phyloP scores from a whole-genome alignment of 2,888 invertebrate genomes.

The Deroplatys truncata region DNA sequence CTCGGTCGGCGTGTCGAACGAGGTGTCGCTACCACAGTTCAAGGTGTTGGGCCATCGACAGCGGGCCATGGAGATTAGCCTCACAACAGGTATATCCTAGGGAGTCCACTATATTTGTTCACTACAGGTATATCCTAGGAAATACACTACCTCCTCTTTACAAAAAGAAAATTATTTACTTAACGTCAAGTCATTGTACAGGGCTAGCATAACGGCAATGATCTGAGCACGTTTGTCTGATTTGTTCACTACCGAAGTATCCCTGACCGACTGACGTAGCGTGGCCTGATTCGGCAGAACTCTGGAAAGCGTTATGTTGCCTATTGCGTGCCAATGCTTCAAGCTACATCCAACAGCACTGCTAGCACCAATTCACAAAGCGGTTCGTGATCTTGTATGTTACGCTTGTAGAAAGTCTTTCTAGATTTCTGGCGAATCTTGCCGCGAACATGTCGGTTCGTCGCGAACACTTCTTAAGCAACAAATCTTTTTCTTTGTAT shows the following conservation, averaged over 20 bases:
- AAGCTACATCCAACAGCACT: neutral
- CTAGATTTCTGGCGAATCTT: neutral
- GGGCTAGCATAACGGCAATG: neutral
- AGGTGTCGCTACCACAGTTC: constrained; percentile 96
- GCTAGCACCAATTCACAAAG: neutral
- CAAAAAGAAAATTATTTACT: neutral
- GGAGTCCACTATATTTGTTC: constrained; percentile 29
- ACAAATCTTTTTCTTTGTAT: neutral
- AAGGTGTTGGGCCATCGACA: constrained; percentile 95
- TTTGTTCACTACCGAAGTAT: neutral
- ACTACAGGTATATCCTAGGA: neutral
- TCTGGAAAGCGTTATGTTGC: neutral
- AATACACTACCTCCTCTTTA: neutral
- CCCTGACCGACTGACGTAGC: neutral
- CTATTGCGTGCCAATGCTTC: neutral
- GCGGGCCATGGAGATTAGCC: constrained; percentile 93
- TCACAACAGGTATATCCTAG: constrained; percentile 80
- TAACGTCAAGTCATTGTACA: neutral
- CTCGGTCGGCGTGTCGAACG: constrained; percentile 92
- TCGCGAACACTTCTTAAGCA: neutral
- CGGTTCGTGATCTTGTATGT: neutral
- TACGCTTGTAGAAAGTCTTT: neutral
- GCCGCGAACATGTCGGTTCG: neutral
- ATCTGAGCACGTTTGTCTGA: neutral
- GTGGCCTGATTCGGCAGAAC: neutral